Base-by-base conservation (phyloP, 2,888 invertebrate genomes). In the Busseola fusca region DNA sequence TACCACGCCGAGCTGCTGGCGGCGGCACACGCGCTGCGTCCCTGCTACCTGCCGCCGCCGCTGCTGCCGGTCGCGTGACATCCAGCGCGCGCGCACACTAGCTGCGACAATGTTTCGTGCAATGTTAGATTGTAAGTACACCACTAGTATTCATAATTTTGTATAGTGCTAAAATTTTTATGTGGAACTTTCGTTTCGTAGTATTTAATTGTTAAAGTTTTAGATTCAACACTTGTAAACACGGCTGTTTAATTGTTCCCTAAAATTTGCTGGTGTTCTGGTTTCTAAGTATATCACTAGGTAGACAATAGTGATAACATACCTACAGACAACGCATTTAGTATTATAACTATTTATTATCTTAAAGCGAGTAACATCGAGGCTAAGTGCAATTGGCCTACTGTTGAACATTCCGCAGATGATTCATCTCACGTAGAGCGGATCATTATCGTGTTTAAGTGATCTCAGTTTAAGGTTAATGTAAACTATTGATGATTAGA, bases 41-140 rank as follows among this genome's bases (percentile, higher is more conserved):
- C 95, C 68, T 94, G 94, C 88, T 95, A 95, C 85, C 89, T 95
- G 81, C 94, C 95, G 83, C 95, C 94, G 87, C 93, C 92, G 83
- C 93, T 92, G 86, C 90, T 94, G 66, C 91, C 94, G 72, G 95
- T 95, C 87, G 95, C 95, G 93, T 95, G 95, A 95, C 95, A 91
- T 84, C 88, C 86, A 59, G 87, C 87, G 64, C 88, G 78, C 80
- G 78, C 89, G 69, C 85, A 87, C 78, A 74, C 88, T 64, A 87
- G 85, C 86, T 91, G 89, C 90, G 89, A 89, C 87, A 87, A 91
- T 86, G 86, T 91, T 85, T 88, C 92, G 95, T 95, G 95, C 95
- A 95, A 95, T 95, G 93, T 91, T 95, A 95, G 94, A 94, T 94
- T 95, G 95, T 95, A 95, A 95, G 95, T 95, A 95, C 91, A 85